These are phyloP conservation scores for Orestias chungarensis DNA, from an alignment of 2,797 vertebrate genomes.

Conservation along the genomic window DNA sequence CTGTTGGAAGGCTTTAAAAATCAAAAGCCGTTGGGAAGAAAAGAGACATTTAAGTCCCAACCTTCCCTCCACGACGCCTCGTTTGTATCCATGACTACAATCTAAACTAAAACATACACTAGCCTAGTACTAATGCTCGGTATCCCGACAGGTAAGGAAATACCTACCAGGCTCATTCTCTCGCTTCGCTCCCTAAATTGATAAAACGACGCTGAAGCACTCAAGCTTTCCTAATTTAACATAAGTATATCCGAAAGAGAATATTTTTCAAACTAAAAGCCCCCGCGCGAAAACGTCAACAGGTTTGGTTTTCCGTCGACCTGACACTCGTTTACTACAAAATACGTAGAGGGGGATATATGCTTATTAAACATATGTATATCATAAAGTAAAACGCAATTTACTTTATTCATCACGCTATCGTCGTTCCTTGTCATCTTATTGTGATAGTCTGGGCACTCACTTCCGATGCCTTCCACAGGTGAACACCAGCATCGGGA, in stretches of 20 bases:
- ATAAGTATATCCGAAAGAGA: slow-evolving; percentile 25
- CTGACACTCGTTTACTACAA: no score
- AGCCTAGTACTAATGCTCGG: slow-evolving; percentile 22
- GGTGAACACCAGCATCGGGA: no score
- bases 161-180: slow-evolving; percentile 13
- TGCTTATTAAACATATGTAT: not conserved
- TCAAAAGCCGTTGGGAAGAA: slow-evolving; percentile 52
- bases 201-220: not conserved
- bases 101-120: slow-evolving; percentile 16
- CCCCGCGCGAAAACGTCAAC: not conserved
- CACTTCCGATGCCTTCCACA: not conserved
- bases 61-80: slow-evolving; percentile 50
- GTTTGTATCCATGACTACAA: slow-evolving; percentile 43
- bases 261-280: slow-evolving; percentile 42
- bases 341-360: not conserved
- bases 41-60: slow-evolving; percentile 67
- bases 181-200: slow-evolving; percentile 6
- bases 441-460: not conserved
- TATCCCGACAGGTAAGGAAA: slow-evolving; percentile 51
- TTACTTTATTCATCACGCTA: no score
- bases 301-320: no score
- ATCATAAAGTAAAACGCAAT: not conserved
- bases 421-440: not conserved
- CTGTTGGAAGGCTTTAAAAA: slow-evolving; percentile 36
- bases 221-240: accelerated